Evolutionary conservation across 2,888 invertebrate genomes (phyloP).

Genomic region (Cephus runcator): DNA sequence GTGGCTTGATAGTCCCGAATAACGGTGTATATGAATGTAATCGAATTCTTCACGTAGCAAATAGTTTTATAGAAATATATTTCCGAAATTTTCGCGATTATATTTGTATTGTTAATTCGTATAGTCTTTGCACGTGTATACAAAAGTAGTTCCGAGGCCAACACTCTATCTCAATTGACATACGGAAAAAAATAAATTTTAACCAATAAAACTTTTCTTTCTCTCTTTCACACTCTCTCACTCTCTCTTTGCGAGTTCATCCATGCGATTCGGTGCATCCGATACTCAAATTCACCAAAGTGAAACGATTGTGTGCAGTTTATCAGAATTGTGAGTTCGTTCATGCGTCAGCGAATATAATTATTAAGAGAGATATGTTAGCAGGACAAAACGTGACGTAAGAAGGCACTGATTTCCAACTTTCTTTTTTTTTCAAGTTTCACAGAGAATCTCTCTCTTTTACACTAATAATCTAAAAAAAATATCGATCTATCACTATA

Average conservation of each 20-base stretch:
- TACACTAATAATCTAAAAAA: background rate
- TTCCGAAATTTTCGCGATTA: background rate
- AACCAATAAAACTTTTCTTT: background rate
- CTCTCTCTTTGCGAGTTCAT: background rate
- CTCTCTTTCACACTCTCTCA: background rate
- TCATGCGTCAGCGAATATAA: background rate
- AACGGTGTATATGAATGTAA: background rate
- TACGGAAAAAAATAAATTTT: background rate
- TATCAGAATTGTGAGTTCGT: background rate
- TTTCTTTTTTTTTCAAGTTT: background rate
- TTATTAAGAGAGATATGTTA: background rate
- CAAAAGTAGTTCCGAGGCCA: background rate
- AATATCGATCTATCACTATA: background rate
- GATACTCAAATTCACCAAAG: background rate
- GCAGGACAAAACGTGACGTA: background rate
- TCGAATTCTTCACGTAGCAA: background rate
- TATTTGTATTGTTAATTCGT: background rate
- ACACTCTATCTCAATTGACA: background rate
- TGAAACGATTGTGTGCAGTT: background rate
- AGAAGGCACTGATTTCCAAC: background rate
- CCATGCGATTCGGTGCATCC: background rate
- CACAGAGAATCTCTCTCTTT: background rate
- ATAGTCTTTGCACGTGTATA: background rate
- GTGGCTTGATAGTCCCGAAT: too few species aligned
- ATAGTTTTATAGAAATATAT: background rate